These are phyloP conservation scores for Phoebastria nigripes DNA, from an alignment of 2,797 vertebrate genomes.

Conservation along the genomic window DNA sequence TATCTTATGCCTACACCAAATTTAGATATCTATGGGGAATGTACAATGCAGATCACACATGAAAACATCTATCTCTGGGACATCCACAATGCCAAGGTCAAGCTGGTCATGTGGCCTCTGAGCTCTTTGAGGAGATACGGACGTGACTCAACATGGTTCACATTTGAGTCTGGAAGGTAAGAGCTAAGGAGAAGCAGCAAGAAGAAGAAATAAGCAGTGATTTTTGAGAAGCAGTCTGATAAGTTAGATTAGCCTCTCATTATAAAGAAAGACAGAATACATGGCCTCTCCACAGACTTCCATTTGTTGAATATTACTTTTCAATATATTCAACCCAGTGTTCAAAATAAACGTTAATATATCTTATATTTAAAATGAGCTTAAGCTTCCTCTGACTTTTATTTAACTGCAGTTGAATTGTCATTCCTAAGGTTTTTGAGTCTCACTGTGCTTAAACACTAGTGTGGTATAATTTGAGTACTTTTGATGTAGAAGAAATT, in stretches of 20 bases:
- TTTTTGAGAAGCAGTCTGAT: background rate
- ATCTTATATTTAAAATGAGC: background rate
- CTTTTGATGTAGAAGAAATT: background rate
- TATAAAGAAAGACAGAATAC: background rate
- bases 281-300: background rate
- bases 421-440: background rate
- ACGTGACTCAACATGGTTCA: constrained; percentile 97
- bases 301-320: background rate
- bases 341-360: background rate
- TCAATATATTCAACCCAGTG: background rate
- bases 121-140: constrained; percentile 95
- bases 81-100: constrained; percentile 95
- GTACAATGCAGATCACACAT: constrained; percentile 99
- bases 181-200: background rate
- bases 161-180: constrained; percentile 98
- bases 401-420: constrained; percentile 10
- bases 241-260: background rate
- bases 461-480: background rate
- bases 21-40: constrained; percentile 98
- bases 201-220: background rate
- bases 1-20: constrained; percentile 98
- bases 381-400: background rate
- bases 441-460: background rate
- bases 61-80: constrained; percentile 99
- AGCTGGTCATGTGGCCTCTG: constrained; percentile 98